Percentiles rank a stretch among this genome's conserved stretches.
These are phyloP conservation scores for Leucoraja ocellata DNA, from an alignment of 2,797 vertebrate genomes.

Conservation along the genomic window DNA sequence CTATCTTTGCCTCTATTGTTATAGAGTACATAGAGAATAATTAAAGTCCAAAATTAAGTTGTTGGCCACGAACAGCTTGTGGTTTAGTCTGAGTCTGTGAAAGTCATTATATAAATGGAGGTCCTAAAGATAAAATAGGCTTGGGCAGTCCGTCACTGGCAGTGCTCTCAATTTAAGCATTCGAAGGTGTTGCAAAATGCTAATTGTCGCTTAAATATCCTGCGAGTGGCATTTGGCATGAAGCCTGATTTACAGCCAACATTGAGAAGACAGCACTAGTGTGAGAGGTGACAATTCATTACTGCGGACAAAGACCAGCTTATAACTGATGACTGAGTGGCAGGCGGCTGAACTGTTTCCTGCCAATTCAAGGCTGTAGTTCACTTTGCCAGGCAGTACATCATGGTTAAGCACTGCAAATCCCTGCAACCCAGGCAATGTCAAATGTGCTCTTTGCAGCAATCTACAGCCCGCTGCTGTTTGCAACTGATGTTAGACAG, in stretches of 20 bases:
- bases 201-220: slow-evolving; percentile 23
- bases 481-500: not conserved
- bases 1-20: not conserved
- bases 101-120: not conserved
- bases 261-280: not conserved
- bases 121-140: not conserved
- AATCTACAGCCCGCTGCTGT: not conserved
- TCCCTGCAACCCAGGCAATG: not conserved
- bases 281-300: slow-evolving; percentile 14
- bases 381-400: not conserved
- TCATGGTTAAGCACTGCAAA: not conserved
- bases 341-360: slow-evolving; percentile 1
- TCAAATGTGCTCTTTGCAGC: slow-evolving; percentile 1
- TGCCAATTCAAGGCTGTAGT: slow-evolving; percentile 29
- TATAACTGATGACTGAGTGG: not conserved
- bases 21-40: not conserved
- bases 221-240: not conserved
- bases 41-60: not conserved
- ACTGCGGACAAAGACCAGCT: not conserved
- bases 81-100: not conserved
- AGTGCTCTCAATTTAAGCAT: not conserved
- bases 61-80: not conserved
- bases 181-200: slow-evolving; percentile 11
- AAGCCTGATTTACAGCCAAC: not conserved
- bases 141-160: not conserved